Evolutionary conservation across 2,888 invertebrate species (phyloP), one percentile per base, ranked within the genome.

Genomic region (Mythimna loreyi): DNA sequence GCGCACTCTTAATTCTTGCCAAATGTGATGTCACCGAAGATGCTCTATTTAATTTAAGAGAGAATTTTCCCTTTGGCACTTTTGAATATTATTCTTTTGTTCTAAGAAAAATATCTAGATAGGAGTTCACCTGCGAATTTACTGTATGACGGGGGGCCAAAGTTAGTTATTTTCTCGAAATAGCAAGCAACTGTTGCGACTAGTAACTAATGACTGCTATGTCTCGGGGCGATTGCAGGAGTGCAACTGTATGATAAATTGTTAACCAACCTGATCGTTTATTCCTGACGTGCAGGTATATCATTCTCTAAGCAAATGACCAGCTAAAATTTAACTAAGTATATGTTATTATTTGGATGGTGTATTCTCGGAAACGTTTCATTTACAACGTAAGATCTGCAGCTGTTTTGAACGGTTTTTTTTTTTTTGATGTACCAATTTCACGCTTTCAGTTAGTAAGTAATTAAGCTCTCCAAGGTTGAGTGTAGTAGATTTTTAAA

Each of bases 171-270:
- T 88, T 87, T 89, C 90, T 89, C 80, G 82, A 91, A 92, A 91
- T 90, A 89, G 86, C 89, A 85, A 85, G 88, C 91, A 92, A 93
- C 91, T 92, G 93, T 91, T 92, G 91, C 90, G 88, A 90, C 90
- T 91, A 89, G 82, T 90, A 90, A 93, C 92, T 92, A 92, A 93
- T 92, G 92, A 90, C 87, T 85, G 86, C 87, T 82, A 86, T 87
- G 90, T 89, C 89, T 88, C 75, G 83, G 76, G 88, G 86, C 89
- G 88, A 87, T 90, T 87, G 87, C 89, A 85, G 80, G 85, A 88
- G 85, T 87, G 85, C 87, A 87, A 85, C 87, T 80, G 84, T 88
- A 89, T 90, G 91, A 93, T 92, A 89, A 90, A 92, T 92, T 82
- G 84, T 87, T 86, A 85, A 87, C 89, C 85, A 87, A 90, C 86